Conservation (phyloP, 2,113 vertebrate genomes). For the Odocoileus virginianus region DNA sequence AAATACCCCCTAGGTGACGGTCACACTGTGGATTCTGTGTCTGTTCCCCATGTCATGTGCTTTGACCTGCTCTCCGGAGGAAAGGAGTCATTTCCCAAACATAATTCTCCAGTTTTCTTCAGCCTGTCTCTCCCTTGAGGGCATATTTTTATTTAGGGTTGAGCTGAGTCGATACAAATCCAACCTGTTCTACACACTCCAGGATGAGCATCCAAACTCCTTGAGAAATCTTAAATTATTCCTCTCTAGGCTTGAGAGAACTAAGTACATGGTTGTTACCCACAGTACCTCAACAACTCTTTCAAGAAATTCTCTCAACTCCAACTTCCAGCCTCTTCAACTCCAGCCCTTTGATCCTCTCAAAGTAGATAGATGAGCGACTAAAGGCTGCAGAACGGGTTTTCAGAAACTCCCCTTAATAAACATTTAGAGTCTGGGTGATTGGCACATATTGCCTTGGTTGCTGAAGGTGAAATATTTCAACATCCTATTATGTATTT, state of each 20-base stretch:
- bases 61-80: not conserved
- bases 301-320: not conserved
- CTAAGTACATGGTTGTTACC: not conserved
- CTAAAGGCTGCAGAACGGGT: not conserved
- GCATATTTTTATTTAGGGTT: not conserved
- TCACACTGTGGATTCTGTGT: not conserved
- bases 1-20: not conserved
- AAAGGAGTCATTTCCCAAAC: not conserved
- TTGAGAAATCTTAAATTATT: not conserved
- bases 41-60: not conserved
- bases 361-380: not conserved
- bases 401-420: not conserved
- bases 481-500: not conserved
- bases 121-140: not conserved
- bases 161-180: not conserved
- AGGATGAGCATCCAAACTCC: not conserved
- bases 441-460: not conserved
- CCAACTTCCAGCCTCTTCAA: not conserved
- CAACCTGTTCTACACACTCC: not conserved
- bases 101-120: not conserved
- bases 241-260: not conserved
- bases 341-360: not conserved
- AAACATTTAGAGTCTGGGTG: not conserved
- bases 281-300: not conserved
- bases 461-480: not conserved